These are phyloP conservation scores for Nerophis lumbriciformis DNA, from an alignment of 2,113 vertebrate genomes.

Conservation along the genomic window DNA sequence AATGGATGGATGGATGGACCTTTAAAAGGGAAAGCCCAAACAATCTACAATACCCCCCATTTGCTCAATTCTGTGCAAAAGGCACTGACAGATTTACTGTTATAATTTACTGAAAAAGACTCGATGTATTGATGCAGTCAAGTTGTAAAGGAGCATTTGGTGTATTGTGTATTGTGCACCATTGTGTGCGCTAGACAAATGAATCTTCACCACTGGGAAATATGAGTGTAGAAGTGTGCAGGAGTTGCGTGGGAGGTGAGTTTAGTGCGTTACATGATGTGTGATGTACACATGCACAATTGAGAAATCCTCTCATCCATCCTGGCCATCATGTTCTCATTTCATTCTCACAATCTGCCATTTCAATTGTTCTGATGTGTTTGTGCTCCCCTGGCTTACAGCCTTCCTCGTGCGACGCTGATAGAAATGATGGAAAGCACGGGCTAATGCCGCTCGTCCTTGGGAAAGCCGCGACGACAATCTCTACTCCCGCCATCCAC, in stretches of 20 bases:
- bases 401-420: background rate
- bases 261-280: constrained; percentile 64
- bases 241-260: constrained; percentile 57
- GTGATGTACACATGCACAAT: constrained; percentile 41
- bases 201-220: constrained; percentile 25
- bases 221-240: constrained; percentile 14
- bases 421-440: background rate
- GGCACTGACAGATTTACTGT: no score
- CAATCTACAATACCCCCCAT: no score
- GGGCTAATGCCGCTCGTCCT: constrained; percentile 17
- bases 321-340: constrained; percentile 19
- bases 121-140: no score
- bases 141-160: no score
- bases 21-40: no score
- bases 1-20: no score
- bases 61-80: no score
- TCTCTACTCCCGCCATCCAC: constrained; percentile 27
- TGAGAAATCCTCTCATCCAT: constrained; percentile 49
- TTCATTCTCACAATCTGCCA: constrained; percentile 12
- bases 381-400: background rate
- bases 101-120: no score
- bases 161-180: no score
- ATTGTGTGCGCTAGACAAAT: constrained; percentile 11
- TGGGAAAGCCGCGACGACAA: constrained; percentile 31
- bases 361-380: constrained; percentile 3